These are phyloP conservation scores for Amitus sp. DNA, from an alignment of 2,888 invertebrate species.

Conservation along the genomic window DNA sequence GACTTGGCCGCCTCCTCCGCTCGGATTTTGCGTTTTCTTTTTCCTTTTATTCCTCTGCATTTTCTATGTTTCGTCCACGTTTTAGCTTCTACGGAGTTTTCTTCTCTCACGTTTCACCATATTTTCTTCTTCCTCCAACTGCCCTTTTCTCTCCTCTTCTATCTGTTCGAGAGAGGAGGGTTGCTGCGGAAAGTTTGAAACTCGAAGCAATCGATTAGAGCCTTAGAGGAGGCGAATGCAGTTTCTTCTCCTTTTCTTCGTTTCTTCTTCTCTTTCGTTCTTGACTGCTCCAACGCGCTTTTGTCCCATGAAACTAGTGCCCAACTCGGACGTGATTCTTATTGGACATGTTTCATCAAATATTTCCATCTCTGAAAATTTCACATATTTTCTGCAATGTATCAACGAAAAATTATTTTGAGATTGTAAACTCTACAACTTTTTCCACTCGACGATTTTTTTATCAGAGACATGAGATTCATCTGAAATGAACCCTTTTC, in stretches of 20 bases:
- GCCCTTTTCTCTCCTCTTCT: constrained; percentile 48
- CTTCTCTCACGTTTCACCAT: constrained; percentile 36
- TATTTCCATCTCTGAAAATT: constrained; percentile 12
- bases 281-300: constrained; percentile 24
- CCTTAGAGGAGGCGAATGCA: constrained; percentile 51
- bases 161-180: constrained; percentile 45
- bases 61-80: constrained; percentile 23
- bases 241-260: constrained; percentile 36
- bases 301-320: constrained; percentile 8
- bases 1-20: constrained; percentile 56
- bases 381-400: background rate
- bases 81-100: constrained; percentile 17
- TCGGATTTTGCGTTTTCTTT: constrained; percentile 39
- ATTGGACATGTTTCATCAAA: constrained; percentile 6
- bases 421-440: too few relatives aligned
- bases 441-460: too few relatives aligned
- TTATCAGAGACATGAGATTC: too few relatives aligned
- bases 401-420: background rate
- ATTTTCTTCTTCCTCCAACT: constrained; percentile 42
- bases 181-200: constrained; percentile 59
- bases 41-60: constrained; percentile 31
- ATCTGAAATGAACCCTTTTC: background rate
- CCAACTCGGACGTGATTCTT: constrained; percentile 9
- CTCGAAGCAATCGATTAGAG: constrained; percentile 60
- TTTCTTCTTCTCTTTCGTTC: too few relatives aligned